Evolutionary conservation across 35 echinoderm and acorn worm species (phyloP).

Genomic region (Chiridota heheva): DNA sequence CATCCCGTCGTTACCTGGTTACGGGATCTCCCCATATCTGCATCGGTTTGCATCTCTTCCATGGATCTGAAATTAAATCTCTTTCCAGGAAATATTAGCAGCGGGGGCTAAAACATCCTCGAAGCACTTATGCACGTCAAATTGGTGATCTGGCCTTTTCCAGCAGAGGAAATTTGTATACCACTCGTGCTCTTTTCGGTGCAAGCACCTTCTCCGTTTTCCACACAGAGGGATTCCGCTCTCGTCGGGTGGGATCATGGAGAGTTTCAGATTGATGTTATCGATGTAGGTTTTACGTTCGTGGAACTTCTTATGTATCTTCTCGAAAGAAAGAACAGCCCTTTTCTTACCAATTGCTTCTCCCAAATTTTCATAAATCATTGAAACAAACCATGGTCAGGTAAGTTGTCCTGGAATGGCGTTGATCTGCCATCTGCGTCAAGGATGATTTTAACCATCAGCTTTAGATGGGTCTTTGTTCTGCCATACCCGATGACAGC

Average conservation of each 20-base stretch:
- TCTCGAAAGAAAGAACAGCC: slow-evolving; percentile 9
- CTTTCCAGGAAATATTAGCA: slow-evolving; percentile 49
- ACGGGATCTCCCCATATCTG: too few relatives aligned
- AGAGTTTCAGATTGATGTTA: slow-evolving; percentile 28
- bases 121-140: slow-evolving; percentile 39
- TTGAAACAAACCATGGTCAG: slow-evolving; percentile 38
- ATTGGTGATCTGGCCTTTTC: slow-evolving; percentile 45
- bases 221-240: slow-evolving; percentile 37
- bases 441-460: slow-evolving; percentile 52
- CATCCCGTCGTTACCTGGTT: too few relatives aligned
- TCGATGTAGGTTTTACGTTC: slow-evolving; percentile 41
- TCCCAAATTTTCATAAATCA: slow-evolving; percentile 33
- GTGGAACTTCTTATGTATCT: slow-evolving; percentile 26
- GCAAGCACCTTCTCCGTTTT: slow-evolving; percentile 41
- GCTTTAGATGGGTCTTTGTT: slow-evolving; percentile 30
- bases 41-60: too few relatives aligned
- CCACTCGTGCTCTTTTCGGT: slow-evolving; percentile 19
- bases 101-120: slow-evolving; percentile 25
- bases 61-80: slow-evolving; percentile 52
- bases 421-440: slow-evolving; percentile 45
- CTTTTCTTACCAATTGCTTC: slow-evolving; percentile 44
- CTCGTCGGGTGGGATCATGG: slow-evolving; percentile 34
- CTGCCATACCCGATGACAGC: slow-evolving; percentile 44
- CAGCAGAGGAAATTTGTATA: slow-evolving; percentile 24
- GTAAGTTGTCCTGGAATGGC: slow-evolving; percentile 34